These are phyloP conservation scores for Aphaenogaster rudis DNA, from an alignment of 1,140 invertebrate species.

Conservation along the genomic window DNA sequence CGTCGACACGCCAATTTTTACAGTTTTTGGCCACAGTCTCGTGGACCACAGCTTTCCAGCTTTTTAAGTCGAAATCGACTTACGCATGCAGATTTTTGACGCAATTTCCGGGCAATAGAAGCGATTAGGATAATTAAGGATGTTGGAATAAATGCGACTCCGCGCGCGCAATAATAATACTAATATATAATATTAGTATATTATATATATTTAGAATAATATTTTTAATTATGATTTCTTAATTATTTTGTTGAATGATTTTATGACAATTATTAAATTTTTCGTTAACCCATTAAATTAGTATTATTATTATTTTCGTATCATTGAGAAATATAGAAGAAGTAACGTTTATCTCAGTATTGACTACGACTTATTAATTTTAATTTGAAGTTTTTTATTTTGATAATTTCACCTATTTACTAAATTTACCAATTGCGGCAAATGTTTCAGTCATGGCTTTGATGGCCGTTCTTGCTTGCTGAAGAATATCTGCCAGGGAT, in stretches of 20 bases:
- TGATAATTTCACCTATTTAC: slow-evolving; percentile 12
- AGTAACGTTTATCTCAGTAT: not conserved
- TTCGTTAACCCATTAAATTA: not conserved
- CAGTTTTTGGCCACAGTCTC: not conserved
- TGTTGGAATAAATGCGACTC: not conserved
- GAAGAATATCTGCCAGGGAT: slow-evolving; percentile 87
- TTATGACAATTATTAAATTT: not conserved
- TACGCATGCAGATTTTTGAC: not conserved
- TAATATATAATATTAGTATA: too few species aligned
- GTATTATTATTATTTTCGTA: not conserved
- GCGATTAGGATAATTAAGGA: not conserved
- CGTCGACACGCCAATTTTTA: not conserved
- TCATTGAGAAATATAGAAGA: not conserved
- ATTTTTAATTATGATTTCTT: not conserved
- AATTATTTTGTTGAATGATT: not conserved
- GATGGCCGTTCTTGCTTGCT: slow-evolving; percentile 87
- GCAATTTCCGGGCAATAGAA: not conserved
- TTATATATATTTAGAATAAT: not conserved
- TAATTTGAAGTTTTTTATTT: slow-evolving; percentile 8
- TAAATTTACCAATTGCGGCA: slow-evolving; percentile 2
- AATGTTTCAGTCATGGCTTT: slow-evolving; percentile 87
- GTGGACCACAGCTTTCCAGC: not conserved
- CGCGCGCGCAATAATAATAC: too few species aligned
- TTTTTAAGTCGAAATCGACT: not conserved
- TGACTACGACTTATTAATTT: not conserved